These are phyloP conservation scores for Lepilemur ruficaudatus DNA, from an alignment of 2,797 vertebrate species.

Conservation along the genomic window DNA sequence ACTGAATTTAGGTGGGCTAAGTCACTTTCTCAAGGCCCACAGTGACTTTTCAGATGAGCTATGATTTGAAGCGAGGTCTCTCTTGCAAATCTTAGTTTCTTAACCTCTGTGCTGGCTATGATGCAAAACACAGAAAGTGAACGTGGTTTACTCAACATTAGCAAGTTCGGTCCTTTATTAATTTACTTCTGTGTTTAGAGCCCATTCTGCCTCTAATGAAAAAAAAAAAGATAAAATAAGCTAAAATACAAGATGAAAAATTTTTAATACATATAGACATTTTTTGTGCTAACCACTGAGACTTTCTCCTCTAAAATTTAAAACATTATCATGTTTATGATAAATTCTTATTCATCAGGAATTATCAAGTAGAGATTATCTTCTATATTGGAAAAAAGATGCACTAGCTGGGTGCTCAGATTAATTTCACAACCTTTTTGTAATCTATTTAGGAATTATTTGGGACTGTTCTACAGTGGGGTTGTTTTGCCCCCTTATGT, in stretches of 20 bases:
- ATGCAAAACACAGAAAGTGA: not conserved
- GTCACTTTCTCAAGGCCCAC: not conserved
- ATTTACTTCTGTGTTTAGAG: not conserved
- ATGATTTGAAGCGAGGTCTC: not conserved
- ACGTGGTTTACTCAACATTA: not conserved
- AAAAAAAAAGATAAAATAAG: not conserved
- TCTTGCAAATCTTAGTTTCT: not conserved
- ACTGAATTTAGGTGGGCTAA: not conserved
- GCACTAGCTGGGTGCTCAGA: not conserved
- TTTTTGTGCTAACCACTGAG: not conserved
- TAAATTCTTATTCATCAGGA: not conserved
- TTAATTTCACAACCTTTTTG: not conserved
- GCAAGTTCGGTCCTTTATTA: not conserved
- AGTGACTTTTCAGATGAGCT: not conserved
- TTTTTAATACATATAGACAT: not conserved
- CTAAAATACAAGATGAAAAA: not conserved
- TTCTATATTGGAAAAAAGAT: not conserved
- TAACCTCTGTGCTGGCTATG: not conserved
- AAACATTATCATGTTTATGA: not conserved
- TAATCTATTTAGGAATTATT: not conserved
- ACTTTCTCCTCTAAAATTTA: not conserved
- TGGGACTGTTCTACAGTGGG: not conserved
- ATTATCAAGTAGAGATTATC: not conserved
- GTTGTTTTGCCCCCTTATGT: not conserved
- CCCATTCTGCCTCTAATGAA: not conserved